Conservation (phyloP, 2,888 invertebrate genomes). For the Shargacucullia verbasci region DNA sequence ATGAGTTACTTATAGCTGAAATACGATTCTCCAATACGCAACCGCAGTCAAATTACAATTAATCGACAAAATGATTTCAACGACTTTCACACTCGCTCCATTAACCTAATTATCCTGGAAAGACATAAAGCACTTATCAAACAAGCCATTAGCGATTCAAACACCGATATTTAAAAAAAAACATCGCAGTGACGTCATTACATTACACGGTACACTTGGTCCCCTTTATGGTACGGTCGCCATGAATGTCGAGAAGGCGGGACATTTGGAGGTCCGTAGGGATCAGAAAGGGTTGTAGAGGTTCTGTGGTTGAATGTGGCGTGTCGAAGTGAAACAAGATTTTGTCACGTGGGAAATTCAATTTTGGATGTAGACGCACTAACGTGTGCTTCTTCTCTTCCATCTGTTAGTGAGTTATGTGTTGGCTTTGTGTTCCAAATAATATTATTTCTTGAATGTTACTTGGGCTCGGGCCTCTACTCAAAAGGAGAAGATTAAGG, state of each 20-base stretch:
- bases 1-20: too few species aligned
- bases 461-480: too few species aligned
- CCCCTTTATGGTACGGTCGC: constrained; percentile 48
- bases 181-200: constrained; percentile 42
- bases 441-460: too few species aligned
- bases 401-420: too few species aligned
- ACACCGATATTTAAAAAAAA: constrained; percentile 49
- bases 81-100: constrained; percentile 24
- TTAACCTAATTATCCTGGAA: constrained; percentile 27
- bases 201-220: constrained; percentile 54
- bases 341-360: constrained; percentile 17
- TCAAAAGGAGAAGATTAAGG: too few species aligned
- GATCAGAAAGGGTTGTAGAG: constrained; percentile 31
- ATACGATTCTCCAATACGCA: too few species aligned
- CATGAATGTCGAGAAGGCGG: constrained; percentile 45
- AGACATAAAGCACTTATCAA: constrained; percentile 29
- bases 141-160: constrained; percentile 39
- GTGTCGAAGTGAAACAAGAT: constrained; percentile 15
- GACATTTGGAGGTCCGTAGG: constrained; percentile 33
- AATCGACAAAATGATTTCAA: constrained; percentile 9
- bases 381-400: too few species aligned
- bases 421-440: too few species aligned
- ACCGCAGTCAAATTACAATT: background rate
- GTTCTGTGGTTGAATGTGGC: constrained; percentile 10
- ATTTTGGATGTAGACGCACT: background rate